Percentiles rank a stretch among this genome's conserved stretches.
Conservation (phyloP, 2,888 invertebrate genomes). For the Torymus aiolomorphi region DNA sequence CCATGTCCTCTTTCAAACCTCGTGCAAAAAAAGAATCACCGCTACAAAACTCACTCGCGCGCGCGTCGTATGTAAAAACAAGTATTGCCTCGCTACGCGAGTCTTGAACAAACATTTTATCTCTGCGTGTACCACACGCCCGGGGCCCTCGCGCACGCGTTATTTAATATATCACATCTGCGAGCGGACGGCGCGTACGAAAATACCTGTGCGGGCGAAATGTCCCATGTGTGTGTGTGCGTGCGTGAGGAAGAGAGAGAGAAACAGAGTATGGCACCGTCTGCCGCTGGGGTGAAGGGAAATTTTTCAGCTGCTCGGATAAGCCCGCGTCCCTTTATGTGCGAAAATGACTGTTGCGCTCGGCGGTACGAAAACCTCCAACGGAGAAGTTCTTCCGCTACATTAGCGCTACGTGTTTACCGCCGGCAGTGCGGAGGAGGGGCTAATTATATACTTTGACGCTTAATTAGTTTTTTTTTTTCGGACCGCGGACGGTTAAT, state of each 20-base stretch:
- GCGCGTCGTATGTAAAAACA: no score
- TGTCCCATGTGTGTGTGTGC: slow-evolving; percentile 7
- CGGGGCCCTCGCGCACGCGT: slow-evolving; percentile 48
- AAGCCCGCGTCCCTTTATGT: slow-evolving; percentile 27
- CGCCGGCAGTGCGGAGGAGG: not conserved
- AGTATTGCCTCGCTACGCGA: no score
- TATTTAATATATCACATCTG: slow-evolving; percentile 66
- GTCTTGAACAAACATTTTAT: slow-evolving; percentile 8
- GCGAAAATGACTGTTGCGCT: slow-evolving; percentile 27
- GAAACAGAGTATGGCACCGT: not conserved
- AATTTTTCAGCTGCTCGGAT: slow-evolving; percentile 25
- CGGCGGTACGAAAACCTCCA: slow-evolving; percentile 14
- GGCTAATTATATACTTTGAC: slow-evolving; percentile 39
- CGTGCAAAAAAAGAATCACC: no score
- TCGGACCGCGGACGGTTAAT: not conserved
- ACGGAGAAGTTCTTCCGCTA: slow-evolving; percentile 14
- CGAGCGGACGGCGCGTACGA: slow-evolving; percentile 53
- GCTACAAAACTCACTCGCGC: no score
- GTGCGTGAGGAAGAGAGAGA: no score
- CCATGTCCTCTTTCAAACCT: no score
- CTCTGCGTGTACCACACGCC: not conserved
- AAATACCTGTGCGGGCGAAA: slow-evolving; percentile 21
- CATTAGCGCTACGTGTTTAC: slow-evolving; percentile 19
- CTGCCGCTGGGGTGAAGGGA: not conserved
- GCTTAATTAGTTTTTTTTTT: slow-evolving; percentile 35